phyloP scores from a whole-genome alignment of 2,797 vertebrate species.

The Poecilia wingei region DNA sequence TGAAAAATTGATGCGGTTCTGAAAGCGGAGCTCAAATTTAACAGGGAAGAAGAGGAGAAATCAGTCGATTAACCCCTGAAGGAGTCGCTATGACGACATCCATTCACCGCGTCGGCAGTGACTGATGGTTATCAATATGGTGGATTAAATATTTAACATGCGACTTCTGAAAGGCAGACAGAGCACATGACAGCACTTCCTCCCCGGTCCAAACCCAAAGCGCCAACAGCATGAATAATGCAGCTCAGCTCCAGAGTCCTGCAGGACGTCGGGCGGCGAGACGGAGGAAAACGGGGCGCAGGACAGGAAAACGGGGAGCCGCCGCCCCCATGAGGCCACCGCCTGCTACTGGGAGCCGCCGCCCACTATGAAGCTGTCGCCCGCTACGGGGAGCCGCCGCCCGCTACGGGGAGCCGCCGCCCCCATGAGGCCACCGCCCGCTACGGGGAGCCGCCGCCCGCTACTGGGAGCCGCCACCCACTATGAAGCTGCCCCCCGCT shows the following conservation, averaged over 20 bases:
- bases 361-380: too few species aligned
- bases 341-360: too few species aligned
- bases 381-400: too few species aligned
- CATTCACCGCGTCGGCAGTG: background rate
- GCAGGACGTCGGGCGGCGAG: conserved; percentile 69
- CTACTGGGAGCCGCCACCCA: too few species aligned
- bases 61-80: background rate
- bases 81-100: background rate
- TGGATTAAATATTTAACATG: background rate
- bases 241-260: conserved; percentile 74
- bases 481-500: too few species aligned
- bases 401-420: too few species aligned
- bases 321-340: too few species aligned
- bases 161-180: conserved; percentile 1
- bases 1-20: conserved; percentile 75
- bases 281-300: conserved; percentile 38
- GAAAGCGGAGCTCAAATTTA: conserved; percentile 31
- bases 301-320: conserved; percentile 6
- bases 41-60: background rate
- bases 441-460: too few species aligned
- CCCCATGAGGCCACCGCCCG: too few species aligned
- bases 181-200: conserved; percentile 57
- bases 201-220: conserved; percentile 53
- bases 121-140: background rate
- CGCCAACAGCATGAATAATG: conserved; percentile 82